Percentiles rank a stretch among this genome's conserved stretches.
Conservation (phyloP, 2,797 vertebrate genomes). For the Lagocephalus sceleratus region DNA sequence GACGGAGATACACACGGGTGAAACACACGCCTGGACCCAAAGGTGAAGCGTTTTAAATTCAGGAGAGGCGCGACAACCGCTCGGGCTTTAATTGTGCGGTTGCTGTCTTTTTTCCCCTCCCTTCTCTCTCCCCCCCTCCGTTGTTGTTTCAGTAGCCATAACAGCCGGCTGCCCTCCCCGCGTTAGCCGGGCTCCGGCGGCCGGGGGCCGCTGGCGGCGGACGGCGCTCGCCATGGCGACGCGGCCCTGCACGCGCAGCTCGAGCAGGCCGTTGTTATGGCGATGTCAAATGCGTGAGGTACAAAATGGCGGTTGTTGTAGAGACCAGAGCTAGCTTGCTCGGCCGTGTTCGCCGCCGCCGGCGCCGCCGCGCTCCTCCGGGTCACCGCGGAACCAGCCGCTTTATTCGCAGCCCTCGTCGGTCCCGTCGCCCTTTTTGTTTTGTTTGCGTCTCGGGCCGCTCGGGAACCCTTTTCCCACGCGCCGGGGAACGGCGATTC, state of each 20-base stretch:
- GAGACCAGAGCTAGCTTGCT: conserved; percentile 61
- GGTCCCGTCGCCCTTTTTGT: too few relatives aligned
- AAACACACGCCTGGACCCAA: conserved; percentile 70
- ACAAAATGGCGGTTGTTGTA: conserved; percentile 87
- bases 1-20: conserved; percentile 70
- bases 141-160: conserved; percentile 74
- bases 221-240: conserved; percentile 62
- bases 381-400: too few relatives aligned
- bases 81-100: conserved; percentile 56
- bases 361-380: too few relatives aligned
- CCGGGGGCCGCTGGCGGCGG: conserved; percentile 47
- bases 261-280: conserved; percentile 82
- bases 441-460: too few relatives aligned
- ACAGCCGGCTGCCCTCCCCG: conserved; percentile 50
- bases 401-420: neutral
- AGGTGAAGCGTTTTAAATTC: conserved; percentile 72
- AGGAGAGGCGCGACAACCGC: conserved; percentile 46
- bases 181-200: conserved; percentile 57
- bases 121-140: too few relatives aligned
- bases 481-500: too few relatives aligned
- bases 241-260: conserved; percentile 65
- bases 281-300: conserved; percentile 84
- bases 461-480: too few relatives aligned
- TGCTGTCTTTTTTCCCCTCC: too few relatives aligned
- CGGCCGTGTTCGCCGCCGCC: too few relatives aligned